phyloP scores from a whole-genome alignment of 2,888 invertebrate genomes.

The Neocrepidodera transversa region DNA sequence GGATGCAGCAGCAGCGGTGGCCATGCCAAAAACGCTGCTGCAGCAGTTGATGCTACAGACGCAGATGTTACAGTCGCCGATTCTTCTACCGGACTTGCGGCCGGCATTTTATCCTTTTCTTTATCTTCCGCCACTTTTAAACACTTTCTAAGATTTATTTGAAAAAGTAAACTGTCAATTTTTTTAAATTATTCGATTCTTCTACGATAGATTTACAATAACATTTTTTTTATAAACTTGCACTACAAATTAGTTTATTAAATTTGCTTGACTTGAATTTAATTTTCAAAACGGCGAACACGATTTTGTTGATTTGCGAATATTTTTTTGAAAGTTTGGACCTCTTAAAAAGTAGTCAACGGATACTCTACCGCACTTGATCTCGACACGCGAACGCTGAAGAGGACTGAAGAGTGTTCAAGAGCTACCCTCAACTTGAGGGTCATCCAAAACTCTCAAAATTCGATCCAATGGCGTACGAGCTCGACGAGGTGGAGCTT shows the following conservation, averaged over 20 bases:
- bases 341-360: conserved; percentile 12
- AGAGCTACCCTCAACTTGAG: conserved; percentile 60
- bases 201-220: background rate
- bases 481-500: conserved; percentile 52
- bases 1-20: conserved; percentile 77
- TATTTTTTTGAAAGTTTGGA: conserved; percentile 5
- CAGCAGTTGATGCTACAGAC: conserved; percentile 51
- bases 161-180: no score
- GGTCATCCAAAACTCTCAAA: conserved; percentile 56
- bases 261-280: no score
- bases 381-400: conserved; percentile 58
- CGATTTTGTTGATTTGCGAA: no score
- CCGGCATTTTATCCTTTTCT: conserved; percentile 46
- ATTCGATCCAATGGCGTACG: conserved; percentile 53
- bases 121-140: conserved; percentile 58
- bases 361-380: conserved; percentile 21
- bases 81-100: conserved; percentile 38
- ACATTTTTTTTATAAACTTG: background rate
- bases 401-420: conserved; percentile 59
- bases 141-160: conserved; percentile 28
- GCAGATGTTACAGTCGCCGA: conserved; percentile 36
- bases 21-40: conserved; percentile 74
- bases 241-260: no score
- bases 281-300: no score
- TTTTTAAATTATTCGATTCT: no score